phyloP scores from a whole-genome alignment of 2,113 vertebrate species.

The Limanda limanda region DNA sequence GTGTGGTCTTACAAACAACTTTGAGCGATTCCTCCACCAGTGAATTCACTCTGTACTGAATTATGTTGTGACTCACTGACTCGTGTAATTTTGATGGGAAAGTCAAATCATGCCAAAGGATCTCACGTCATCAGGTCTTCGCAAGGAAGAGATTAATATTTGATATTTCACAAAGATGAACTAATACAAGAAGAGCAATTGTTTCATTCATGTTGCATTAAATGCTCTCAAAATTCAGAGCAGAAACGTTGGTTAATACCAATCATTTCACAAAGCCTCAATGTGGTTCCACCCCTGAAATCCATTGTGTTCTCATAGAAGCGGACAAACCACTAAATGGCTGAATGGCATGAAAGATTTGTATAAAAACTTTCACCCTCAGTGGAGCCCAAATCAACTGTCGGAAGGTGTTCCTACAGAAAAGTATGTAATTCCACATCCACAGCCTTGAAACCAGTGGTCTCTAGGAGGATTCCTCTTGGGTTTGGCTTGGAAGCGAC shows the following conservation, averaged over 20 bases:
- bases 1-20: conserved; percentile 56
- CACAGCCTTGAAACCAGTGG: conserved; percentile 50
- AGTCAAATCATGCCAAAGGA: conserved; percentile 21
- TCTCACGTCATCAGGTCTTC: not conserved
- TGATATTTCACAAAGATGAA: not conserved
- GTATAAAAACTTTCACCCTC: conserved; percentile 7
- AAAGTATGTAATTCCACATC: conserved; percentile 49
- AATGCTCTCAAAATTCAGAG: conserved; percentile 43
- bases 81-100: conserved; percentile 30
- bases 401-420: conserved; percentile 50
- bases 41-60: conserved; percentile 7
- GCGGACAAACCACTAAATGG: conserved; percentile 39
- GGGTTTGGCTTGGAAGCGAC: conserved; percentile 57
- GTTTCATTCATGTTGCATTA: not conserved
- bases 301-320: conserved; percentile 47
- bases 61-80: conserved; percentile 38
- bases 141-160: not conserved
- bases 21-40: conserved; percentile 28
- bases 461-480: conserved; percentile 38
- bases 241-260: conserved; percentile 55
- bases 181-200: not conserved
- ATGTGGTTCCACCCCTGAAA: conserved; percentile 48
- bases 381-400: conserved; percentile 30
- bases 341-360: conserved; percentile 20
- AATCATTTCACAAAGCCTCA: conserved; percentile 65